A percentile compares a stretch with the other conserved stretches of the same genome.
Evolutionary conservation across 2,888 invertebrate species (phyloP).

Genomic region (Clostera curtula): DNA sequence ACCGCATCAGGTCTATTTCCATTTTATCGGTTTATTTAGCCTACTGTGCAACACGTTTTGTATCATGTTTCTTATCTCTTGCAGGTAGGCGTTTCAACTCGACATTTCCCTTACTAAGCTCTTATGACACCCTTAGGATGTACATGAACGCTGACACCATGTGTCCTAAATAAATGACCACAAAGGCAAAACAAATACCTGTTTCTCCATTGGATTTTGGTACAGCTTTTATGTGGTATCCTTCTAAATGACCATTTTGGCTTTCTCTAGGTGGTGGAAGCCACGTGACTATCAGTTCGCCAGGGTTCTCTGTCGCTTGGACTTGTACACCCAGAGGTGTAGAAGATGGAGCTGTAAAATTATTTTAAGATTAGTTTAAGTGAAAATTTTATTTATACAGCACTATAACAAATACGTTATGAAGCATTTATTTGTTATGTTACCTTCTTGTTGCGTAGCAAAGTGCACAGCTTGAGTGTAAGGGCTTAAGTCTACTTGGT

Average conservation of each 20-base stretch:
- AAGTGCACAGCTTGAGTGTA: constrained; percentile 60
- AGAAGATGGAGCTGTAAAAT: constrained; percentile 55
- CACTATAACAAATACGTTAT: not conserved
- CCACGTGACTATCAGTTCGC: constrained; percentile 58
- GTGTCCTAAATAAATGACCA: too few relatives aligned
- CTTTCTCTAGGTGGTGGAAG: constrained; percentile 55
- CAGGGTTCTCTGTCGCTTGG: constrained; percentile 57
- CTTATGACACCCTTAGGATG: too few relatives aligned
- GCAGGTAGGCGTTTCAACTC: too few relatives aligned
- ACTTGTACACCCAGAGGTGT: constrained; percentile 60
- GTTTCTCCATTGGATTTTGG: constrained; percentile 50
- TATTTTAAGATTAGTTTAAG: not conserved
- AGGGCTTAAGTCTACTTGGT: constrained; percentile 60
- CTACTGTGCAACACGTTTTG: too few relatives aligned
- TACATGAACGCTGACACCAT: too few relatives aligned
- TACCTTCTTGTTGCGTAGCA: constrained; percentile 66
- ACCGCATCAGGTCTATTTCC: too few relatives aligned
- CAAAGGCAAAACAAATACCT: constrained; percentile 34
- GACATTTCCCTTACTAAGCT: too few relatives aligned
- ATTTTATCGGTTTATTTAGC: too few relatives aligned
- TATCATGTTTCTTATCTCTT: too few relatives aligned
- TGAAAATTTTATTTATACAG: not conserved
- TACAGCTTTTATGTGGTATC: constrained; percentile 61
- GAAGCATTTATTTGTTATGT: not conserved
- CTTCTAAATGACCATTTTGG: constrained; percentile 55